phyloP scores from a whole-genome alignment of 2,113 vertebrate genomes.

The Odocoileus hemionus region DNA sequence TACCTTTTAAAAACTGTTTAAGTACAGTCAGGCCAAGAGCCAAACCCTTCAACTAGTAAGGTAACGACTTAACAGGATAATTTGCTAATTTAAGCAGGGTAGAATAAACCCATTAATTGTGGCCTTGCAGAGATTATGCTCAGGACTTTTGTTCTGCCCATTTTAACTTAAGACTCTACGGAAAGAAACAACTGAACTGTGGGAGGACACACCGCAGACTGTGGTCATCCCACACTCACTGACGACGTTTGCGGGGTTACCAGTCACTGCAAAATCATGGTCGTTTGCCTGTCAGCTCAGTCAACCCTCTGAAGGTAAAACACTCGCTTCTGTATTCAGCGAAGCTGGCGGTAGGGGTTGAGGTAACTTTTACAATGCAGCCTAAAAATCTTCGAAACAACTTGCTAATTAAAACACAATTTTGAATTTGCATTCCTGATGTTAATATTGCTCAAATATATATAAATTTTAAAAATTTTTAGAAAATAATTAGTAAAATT shows the following conservation, averaged over 20 bases:
- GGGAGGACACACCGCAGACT: background rate
- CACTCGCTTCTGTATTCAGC: background rate
- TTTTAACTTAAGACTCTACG: background rate
- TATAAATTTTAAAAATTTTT: background rate
- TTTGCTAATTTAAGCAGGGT: background rate
- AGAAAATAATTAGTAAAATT: background rate
- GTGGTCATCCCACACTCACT: background rate
- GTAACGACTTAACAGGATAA: background rate
- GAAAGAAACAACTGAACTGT: background rate
- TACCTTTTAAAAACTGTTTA: background rate
- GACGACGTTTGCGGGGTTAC: background rate
- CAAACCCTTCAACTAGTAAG: background rate
- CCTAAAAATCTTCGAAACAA: background rate
- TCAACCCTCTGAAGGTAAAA: background rate
- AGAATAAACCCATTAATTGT: background rate
- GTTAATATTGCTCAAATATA: conserved; percentile 2
- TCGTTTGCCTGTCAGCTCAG: background rate
- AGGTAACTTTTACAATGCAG: background rate
- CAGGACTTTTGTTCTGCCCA: background rate
- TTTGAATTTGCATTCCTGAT: background rate
- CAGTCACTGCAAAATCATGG: background rate
- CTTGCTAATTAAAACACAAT: background rate
- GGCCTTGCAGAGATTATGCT: background rate
- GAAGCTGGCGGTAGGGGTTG: background rate
- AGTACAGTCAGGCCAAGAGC: background rate